Percentiles rank a stretch among this genome's conserved stretches.
phyloP scores from a whole-genome alignment of 2,797 vertebrate species.

The Philypnodon macrostomus region DNA sequence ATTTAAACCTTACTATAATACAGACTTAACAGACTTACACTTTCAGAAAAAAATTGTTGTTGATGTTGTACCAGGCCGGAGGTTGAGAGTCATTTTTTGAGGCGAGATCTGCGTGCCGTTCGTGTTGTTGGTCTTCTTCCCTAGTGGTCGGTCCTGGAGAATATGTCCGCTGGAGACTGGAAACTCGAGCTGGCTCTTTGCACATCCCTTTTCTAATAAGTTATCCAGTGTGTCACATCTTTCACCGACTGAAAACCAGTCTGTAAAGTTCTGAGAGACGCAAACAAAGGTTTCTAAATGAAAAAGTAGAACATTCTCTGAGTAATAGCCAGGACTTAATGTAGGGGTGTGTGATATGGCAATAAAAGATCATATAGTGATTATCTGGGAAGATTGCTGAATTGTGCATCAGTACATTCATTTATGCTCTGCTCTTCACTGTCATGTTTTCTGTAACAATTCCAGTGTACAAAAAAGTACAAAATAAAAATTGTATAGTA shows the following conservation, averaged over 20 bases:
- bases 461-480: no score
- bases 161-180: conserved; percentile 79
- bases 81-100: conserved; percentile 85
- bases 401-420: no score
- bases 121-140: conserved; percentile 64
- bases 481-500: no score
- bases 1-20: conserved; percentile 12
- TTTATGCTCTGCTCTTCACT: no score
- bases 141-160: conserved; percentile 78
- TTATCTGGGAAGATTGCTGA: no score
- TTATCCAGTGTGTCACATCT: conserved; percentile 84
- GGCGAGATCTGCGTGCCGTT: conserved; percentile 89
- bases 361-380: no score
- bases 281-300: conserved; percentile 21
- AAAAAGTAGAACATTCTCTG: no score
- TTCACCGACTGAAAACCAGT: conserved; percentile 74
- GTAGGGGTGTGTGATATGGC: no score
- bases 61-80: conserved; percentile 82
- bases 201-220: conserved; percentile 86
- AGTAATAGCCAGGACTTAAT: no score
- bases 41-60: background rate
- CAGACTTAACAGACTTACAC: background rate
- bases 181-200: conserved; percentile 79
- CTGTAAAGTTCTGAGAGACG: conserved; percentile 87
- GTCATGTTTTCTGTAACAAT: no score